Evolutionary conservation across 2,888 invertebrate species (phyloP).

Genomic region (Pachymerium ferrugineum): DNA sequence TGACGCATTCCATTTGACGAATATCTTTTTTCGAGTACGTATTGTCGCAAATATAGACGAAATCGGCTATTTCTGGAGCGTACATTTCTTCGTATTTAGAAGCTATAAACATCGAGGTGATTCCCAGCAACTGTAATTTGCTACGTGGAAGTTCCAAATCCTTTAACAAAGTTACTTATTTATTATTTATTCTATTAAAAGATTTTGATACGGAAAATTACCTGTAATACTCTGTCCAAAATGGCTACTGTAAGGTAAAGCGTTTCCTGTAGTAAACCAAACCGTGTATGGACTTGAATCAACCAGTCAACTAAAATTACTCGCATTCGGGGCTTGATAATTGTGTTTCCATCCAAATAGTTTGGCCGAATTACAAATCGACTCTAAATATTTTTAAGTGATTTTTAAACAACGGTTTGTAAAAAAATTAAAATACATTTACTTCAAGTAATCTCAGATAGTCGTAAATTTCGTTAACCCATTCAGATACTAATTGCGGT

Average conservation of each 20-base stretch:
- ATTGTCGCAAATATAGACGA: conserved; percentile 84
- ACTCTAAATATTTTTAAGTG: conserved; percentile 42
- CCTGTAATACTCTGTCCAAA: conserved; percentile 83
- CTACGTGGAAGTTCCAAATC: conserved; percentile 59
- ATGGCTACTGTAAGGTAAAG: conserved; percentile 81
- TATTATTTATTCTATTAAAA: neutral
- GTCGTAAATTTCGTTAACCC: conserved; percentile 81
- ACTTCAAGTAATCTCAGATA: conserved; percentile 72
- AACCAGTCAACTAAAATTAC: conserved; percentile 88
- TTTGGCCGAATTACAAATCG: conserved; percentile 60
- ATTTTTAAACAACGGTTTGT: neutral
- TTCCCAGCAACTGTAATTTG: conserved; percentile 79
- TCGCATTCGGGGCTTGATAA: conserved; percentile 76
- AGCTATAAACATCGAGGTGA: conserved; percentile 82
- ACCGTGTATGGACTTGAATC: conserved; percentile 82
- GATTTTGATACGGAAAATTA: conserved; percentile 42
- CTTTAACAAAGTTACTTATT: conserved; percentile 49
- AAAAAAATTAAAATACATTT: conserved; percentile 13
- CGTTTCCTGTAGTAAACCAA: conserved; percentile 78
- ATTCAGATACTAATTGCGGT: conserved; percentile 72
- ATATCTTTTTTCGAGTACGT: conserved; percentile 74
- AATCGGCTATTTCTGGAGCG: conserved; percentile 78
- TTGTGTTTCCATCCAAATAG: conserved; percentile 60
- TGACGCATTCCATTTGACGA: conserved; percentile 72
- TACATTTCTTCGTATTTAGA: conserved; percentile 94